A percentile compares a stretch with the other conserved stretches of the same genome.
Conservation (phyloP, 1,140 invertebrate genomes). For the Armadillidium nasatum region DNA sequence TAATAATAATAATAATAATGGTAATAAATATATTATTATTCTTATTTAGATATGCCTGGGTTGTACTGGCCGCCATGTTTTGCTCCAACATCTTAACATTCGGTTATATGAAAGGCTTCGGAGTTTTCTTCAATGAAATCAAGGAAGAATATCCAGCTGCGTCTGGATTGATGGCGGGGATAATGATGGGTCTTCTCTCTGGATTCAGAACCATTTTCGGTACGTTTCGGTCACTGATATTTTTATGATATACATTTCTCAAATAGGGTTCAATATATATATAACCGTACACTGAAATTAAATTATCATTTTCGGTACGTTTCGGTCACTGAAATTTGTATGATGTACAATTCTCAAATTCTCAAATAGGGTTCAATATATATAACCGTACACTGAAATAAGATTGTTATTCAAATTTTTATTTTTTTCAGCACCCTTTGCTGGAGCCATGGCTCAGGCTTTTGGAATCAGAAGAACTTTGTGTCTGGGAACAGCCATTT, state of each 20-base stretch:
- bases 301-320: conserved; percentile 20
- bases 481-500: not conserved
- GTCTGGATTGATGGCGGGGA: not conserved
- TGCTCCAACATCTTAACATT: conserved; percentile 19
- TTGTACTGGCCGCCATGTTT: conserved; percentile 19
- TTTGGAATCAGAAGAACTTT: not conserved
- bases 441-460: not conserved
- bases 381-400: too few species aligned
- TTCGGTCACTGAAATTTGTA: not conserved
- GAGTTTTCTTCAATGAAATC: conserved; percentile 16
- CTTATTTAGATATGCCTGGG: conserved; percentile 16
- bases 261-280: too few species aligned
- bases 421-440: not conserved
- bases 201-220: conserved; percentile 22
- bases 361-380: too few species aligned
- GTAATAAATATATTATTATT: too few species aligned
- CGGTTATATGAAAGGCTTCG: conserved; percentile 25
- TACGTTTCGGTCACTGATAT: not conserved
- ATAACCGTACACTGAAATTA: too few species aligned
- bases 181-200: conserved; percentile 24
- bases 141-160: conserved; percentile 11
- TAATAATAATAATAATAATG: too few species aligned
- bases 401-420: too few species aligned
- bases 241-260: too few species aligned
- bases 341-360: too few species aligned